Evolutionary conservation across 2,888 invertebrate species (phyloP).

Genomic region (Drosophila peninsularis): DNA sequence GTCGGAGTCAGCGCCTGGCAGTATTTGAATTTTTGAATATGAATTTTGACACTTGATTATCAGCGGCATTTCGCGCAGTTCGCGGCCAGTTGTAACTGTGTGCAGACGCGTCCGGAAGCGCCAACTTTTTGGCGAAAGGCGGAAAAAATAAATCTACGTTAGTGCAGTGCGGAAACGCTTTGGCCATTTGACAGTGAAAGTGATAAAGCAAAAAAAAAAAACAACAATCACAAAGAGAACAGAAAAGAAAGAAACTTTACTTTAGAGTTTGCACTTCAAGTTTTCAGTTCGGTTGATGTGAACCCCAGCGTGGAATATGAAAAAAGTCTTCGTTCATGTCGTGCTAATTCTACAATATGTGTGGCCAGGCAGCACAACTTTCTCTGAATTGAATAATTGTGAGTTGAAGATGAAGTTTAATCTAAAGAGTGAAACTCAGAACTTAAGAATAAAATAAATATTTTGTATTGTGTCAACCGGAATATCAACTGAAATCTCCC

Average conservation of each 20-base stretch:
- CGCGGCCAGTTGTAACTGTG: conserved; percentile 70
- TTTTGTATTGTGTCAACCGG: neutral
- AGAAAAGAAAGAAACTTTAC: conserved; percentile 42
- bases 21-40: conserved; percentile 78
- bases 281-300: conserved; percentile 43
- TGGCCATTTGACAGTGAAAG: conserved; percentile 66
- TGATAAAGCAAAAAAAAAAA: conserved; percentile 25
- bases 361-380: conserved; percentile 64
- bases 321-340: conserved; percentile 36
- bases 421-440: no score
- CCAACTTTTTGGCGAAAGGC: conserved; percentile 37
- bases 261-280: conserved; percentile 21
- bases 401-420: conserved; percentile 52
- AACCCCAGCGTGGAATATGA: conserved; percentile 54
- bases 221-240: neutral
- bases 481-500: no score
- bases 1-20: conserved; percentile 48
- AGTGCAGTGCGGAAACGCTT: conserved; percentile 62
- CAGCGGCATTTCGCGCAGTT: conserved; percentile 62
- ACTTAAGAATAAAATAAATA: neutral
- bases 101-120: conserved; percentile 65
- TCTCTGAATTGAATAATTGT: conserved; percentile 83
- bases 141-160: conserved; percentile 52
- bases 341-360: conserved; percentile 59
- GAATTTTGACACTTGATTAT: conserved; percentile 80